Evolutionary conservation across 2,888 invertebrate species (phyloP), one percentile per base, ranked within the genome.

Genomic region (Synanthedon myopaeformis): DNA sequence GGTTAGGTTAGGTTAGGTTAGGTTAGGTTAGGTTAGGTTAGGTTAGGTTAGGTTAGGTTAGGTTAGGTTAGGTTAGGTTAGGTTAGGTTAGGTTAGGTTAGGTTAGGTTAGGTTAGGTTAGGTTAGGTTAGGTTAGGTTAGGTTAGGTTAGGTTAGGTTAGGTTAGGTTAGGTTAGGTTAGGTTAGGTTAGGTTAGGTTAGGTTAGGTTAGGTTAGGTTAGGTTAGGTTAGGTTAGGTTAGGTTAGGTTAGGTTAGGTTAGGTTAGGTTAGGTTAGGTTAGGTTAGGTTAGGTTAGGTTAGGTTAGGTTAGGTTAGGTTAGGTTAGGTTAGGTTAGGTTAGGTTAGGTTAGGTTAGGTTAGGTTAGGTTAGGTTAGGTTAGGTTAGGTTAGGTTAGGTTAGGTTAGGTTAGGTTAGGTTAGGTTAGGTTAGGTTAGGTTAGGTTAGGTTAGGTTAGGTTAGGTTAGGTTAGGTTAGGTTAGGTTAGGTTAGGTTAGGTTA

Each of bases 381-480:
- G 50, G 50, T 50, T 50, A 17, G 50, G 50, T 50, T 50, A 50
- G 50, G 50, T 50, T 50, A 50, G 50, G 50, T 50, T 50, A 50
- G 50, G 50, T 50, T 50, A 50, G 50, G 58, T 55, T 57, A 60
- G 58, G 56, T 57, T 57, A 57, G 56, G 57, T 59, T 57, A 55
- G 58, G 58, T 56, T 57, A 56, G 57, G 58, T 58, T 58, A 59
- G 55, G 55, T 57, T 57, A 56, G 60, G 60, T 60, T 60, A 55
- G 58, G 59, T 58, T 57, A 58, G 59, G 59, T 60, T 58, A 60
- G 59, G 58, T 60, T 58, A 55, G 57, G 60, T 57, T 59, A 57
- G 58, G 59, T 57, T 58, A 57, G 58, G 60, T 58, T 59, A 55
- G 59, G 59, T 58, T 55, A 58, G 59, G 56, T 56, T 51, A 51